Evolutionary conservation across 92 coral and sea anemone genomes (phyloP).

Genomic region (Diadumene lineata): DNA sequence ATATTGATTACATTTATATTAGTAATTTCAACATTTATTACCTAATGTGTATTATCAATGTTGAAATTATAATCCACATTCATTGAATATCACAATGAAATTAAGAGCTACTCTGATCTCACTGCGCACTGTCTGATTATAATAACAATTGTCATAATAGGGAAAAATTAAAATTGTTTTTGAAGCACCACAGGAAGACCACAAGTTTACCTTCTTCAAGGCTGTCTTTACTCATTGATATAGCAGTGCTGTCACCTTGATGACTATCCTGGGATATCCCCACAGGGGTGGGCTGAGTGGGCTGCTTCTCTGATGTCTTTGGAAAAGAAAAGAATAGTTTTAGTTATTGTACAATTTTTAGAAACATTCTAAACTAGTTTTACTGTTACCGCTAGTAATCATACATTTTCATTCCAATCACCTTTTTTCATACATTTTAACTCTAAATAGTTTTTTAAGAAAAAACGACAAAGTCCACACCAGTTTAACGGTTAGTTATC

Average conservation of each 20-base stretch:
- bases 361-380: not conserved
- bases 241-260: slow-evolving; percentile 62
- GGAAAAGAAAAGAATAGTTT: too few relatives aligned
- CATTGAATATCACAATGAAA: too few relatives aligned
- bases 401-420: not conserved
- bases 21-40: too few relatives aligned
- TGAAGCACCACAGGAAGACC: slow-evolving; percentile 2
- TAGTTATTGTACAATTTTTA: not conserved
- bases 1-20: too few relatives aligned
- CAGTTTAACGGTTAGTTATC: not conserved
- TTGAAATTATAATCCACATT: too few relatives aligned
- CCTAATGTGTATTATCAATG: too few relatives aligned
- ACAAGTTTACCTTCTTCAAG: slow-evolving; percentile 89
- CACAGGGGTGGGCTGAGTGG: slow-evolving; percentile 14
- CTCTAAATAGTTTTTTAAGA: not conserved
- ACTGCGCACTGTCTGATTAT: too few relatives aligned
- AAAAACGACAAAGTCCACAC: not conserved
- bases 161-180: not conserved
- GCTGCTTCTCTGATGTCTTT: not conserved
- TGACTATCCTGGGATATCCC: slow-evolving; percentile 34
- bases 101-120: too few relatives aligned
- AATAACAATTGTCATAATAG: too few relatives aligned
- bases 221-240: slow-evolving; percentile 96
- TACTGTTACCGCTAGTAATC: not conserved
- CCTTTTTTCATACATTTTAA: too few relatives aligned